Conservation (phyloP, 2,113 vertebrate species). For the Daubentonia madagascariensis region DNA sequence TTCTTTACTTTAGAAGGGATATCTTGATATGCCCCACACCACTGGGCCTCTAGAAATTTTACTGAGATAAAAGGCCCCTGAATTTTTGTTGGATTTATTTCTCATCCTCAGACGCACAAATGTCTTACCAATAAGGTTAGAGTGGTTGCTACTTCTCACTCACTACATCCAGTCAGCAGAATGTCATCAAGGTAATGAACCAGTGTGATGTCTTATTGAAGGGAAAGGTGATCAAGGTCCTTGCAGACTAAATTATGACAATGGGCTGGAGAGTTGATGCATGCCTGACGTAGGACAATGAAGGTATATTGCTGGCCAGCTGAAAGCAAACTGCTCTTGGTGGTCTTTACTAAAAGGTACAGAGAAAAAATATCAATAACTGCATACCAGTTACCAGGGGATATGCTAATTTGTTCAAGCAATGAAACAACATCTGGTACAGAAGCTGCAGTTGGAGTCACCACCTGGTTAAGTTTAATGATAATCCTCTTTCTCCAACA, state of each 20-base stretch:
- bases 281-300: neutral
- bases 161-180: neutral
- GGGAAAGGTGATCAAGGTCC: neutral
- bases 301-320: neutral
- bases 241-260: neutral
- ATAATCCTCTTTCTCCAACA: neutral
- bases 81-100: neutral
- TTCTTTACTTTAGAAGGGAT: neutral
- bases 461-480: neutral
- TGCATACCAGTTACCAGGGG: neutral
- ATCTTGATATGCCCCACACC: rapidly evolving
- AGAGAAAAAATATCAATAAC: neutral
- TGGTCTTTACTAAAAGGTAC: neutral
- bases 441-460: neutral
- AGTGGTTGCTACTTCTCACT: neutral
- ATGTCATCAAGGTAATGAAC: neutral
- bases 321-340: neutral
- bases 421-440: neutral
- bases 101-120: neutral
- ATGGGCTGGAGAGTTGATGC: neutral
- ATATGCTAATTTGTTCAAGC: neutral
- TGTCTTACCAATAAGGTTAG: neutral
- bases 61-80: neutral
- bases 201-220: neutral
- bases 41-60: neutral